Conservation (phyloP, 2,888 invertebrate genomes). For the Caenorhabditis uteleia region DNA sequence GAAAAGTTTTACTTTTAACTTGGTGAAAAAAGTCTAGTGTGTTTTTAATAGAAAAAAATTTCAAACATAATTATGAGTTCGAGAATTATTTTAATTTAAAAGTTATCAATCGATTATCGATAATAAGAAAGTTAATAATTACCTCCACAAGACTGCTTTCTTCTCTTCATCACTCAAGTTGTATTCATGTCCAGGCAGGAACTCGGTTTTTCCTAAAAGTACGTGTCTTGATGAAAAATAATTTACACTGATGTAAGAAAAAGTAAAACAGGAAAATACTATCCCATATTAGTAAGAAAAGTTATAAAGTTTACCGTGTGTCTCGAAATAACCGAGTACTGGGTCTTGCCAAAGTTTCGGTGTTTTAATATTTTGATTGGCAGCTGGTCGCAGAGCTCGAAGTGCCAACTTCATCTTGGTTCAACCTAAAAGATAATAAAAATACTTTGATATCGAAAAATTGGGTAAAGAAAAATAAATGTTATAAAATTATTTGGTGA, state of each 20-base stretch:
- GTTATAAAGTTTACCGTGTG: constrained; percentile 38
- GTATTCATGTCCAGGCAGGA: constrained; percentile 67
- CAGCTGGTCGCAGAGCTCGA: constrained; percentile 66
- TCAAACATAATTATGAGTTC: no score
- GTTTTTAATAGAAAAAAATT: background rate
- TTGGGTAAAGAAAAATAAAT: background rate
- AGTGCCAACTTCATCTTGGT: constrained; percentile 61
- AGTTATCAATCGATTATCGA: background rate
- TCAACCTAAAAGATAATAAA: background rate
- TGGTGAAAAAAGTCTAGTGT: background rate
- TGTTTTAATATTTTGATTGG: constrained; percentile 65
- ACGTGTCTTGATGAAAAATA: constrained; percentile 1
- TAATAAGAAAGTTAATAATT: background rate
- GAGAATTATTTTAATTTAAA: background rate
- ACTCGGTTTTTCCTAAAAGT: constrained; percentile 69
- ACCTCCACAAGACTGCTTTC: constrained; percentile 63
- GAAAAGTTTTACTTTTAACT: no score
- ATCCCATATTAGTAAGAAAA: background rate
- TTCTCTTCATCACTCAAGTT: constrained; percentile 68
- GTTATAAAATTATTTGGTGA: constrained; percentile 6
- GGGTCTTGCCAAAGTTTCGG: constrained; percentile 68
- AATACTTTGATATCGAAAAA: constrained; percentile 1
- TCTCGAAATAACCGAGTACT: constrained; percentile 57
- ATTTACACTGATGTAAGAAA: no score
- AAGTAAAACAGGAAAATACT: no score